phyloP scores from a whole-genome alignment of 2,113 vertebrate genomes.

The Coryphaenoides rupestris region DNA sequence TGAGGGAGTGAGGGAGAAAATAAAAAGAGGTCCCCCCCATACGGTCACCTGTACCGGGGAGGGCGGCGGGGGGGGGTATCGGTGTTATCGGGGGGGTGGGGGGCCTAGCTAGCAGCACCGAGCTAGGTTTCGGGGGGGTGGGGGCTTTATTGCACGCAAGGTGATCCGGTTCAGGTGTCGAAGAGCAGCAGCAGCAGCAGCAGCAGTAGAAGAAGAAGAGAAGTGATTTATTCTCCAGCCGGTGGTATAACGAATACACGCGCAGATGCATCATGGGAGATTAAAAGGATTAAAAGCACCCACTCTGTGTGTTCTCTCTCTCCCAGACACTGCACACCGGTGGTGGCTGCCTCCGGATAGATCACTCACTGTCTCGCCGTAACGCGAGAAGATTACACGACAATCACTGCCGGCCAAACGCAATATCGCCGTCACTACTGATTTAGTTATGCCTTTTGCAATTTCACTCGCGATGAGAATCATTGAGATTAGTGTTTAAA shows the following conservation, averaged over 20 bases:
- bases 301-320: not conserved
- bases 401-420: not conserved
- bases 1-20: too few relatives aligned
- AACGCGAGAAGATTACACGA: not conserved
- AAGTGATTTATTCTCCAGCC: conserved; percentile 16
- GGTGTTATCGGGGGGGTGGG: conserved; percentile 26
- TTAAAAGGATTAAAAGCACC: conserved; percentile 14
- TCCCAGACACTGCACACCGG: not conserved
- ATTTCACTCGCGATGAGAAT: conserved; percentile 1
- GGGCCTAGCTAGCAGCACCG: too few relatives aligned
- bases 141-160: too few relatives aligned
- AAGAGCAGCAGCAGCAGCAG: too few relatives aligned
- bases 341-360: not conserved
- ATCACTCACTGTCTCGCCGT: conserved; percentile 1
- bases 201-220: too few relatives aligned
- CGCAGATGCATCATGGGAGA: conserved; percentile 8
- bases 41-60: not conserved
- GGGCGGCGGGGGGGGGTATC: not conserved
- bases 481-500: not conserved
- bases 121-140: too few relatives aligned
- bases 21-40: too few relatives aligned
- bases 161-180: too few relatives aligned
- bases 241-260: conserved; percentile 27
- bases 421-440: not conserved
- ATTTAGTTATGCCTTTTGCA: not conserved